These are phyloP conservation scores for Hoplostethus mediterraneus DNA, from an alignment of 2,797 vertebrate species.

Conservation along the genomic window DNA sequence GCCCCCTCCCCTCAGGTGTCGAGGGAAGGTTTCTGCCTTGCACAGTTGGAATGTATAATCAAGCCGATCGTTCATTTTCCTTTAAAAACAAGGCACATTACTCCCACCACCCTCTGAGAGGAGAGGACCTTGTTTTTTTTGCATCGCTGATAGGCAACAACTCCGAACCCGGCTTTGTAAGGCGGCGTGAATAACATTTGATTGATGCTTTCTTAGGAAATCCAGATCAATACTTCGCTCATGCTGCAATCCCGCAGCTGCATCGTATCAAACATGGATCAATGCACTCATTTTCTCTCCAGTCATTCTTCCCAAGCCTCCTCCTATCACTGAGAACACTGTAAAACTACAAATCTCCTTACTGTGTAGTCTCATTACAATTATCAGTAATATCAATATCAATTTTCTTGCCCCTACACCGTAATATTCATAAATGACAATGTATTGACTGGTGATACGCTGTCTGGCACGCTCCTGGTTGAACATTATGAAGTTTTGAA, in stretches of 20 bases:
- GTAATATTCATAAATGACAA: background rate
- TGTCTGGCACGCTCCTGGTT: background rate
- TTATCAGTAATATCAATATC: slow-evolving; percentile 17
- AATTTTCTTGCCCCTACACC: background rate
- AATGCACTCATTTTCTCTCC: background rate
- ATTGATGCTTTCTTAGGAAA: slow-evolving; percentile 10
- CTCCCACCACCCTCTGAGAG: slow-evolving; percentile 13
- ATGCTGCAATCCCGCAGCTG: background rate
- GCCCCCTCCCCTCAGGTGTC: slow-evolving; percentile 27
- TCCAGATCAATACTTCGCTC: slow-evolving; percentile 5
- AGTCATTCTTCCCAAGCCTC: background rate
- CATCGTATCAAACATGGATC: slow-evolving; percentile 26
- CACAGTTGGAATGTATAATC: slow-evolving; percentile 44
- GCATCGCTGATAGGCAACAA: background rate
- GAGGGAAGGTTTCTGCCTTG: slow-evolving; percentile 44
- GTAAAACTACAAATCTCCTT: background rate
- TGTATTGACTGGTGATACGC: background rate
- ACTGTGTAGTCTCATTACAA: too few relatives aligned
- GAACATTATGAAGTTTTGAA: background rate
- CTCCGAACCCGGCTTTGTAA: background rate
- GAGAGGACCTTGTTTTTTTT: slow-evolving; percentile 6
- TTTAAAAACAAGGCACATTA: slow-evolving; percentile 17
- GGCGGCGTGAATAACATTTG: background rate
- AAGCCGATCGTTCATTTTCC: slow-evolving; percentile 19
- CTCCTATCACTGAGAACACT: background rate